These are phyloP conservation scores for Melanotaenia nigrans DNA, from an alignment of 2,797 vertebrate species.

Conservation along the genomic window DNA sequence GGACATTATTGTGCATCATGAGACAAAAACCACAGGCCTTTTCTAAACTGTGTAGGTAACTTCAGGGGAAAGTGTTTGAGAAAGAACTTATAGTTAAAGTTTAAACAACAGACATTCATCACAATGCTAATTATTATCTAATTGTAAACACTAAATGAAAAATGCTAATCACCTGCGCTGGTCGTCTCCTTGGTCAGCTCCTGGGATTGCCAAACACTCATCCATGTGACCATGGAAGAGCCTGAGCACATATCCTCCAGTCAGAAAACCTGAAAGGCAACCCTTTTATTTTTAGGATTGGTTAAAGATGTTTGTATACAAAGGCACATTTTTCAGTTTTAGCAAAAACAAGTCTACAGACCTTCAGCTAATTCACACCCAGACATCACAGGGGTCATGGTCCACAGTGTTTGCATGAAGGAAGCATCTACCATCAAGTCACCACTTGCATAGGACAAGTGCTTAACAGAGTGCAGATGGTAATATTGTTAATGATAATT, in stretches of 20 bases:
- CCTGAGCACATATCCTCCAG: slow-evolving; percentile 91
- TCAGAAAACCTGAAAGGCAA: slow-evolving; percentile 85
- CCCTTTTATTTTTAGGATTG: background rate
- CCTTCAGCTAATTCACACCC: slow-evolving; percentile 91
- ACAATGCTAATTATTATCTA: background rate
- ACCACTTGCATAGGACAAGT: slow-evolving; percentile 93
- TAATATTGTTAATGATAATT: slow-evolving; percentile 14
- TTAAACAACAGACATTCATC: background rate
- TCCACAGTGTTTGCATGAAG: slow-evolving; percentile 98
- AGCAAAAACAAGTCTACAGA: slow-evolving; percentile 47
- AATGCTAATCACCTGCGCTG: slow-evolving; percentile 85
- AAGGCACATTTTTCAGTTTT: background rate
- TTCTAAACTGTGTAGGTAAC: background rate
- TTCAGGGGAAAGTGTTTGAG: background rate
- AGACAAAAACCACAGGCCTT: background rate
- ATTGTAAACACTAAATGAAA: background rate
- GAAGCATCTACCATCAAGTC: slow-evolving; percentile 95
- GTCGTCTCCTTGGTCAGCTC: slow-evolving; percentile 91
- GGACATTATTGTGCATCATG: too few species aligned
- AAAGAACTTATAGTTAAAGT: background rate
- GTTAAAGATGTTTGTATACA: background rate
- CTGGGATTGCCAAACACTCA: slow-evolving; percentile 91
- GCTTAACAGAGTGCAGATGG: slow-evolving; percentile 74
- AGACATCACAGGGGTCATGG: slow-evolving; percentile 95
- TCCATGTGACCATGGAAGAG: slow-evolving; percentile 97